These are phyloP conservation scores for Oreonectes daqikongensis DNA, from an alignment of 2,797 vertebrate species.

Conservation along the genomic window DNA sequence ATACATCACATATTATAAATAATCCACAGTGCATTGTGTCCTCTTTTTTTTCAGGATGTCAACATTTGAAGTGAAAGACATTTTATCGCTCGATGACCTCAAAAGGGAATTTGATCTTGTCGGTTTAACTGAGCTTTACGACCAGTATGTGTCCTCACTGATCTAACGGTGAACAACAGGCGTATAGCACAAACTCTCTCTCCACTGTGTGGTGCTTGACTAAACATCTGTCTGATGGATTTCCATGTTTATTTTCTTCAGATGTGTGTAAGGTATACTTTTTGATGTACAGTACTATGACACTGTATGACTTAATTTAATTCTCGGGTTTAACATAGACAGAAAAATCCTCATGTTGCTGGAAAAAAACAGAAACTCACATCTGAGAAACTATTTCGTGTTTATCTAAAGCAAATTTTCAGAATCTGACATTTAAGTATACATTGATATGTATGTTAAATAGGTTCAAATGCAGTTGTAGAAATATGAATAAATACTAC, in stretches of 20 bases:
- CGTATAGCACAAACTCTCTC: not conserved
- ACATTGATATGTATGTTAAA: too few species aligned
- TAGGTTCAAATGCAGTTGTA: not conserved
- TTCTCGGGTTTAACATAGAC: not conserved
- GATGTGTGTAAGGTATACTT: not conserved
- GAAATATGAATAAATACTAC: not conserved
- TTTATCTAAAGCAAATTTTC: too few species aligned
- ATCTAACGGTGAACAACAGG: conserved; percentile 27
- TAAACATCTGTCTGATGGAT: not conserved
- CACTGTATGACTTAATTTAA: not conserved
- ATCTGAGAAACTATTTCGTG: not conserved
- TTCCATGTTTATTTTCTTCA: not conserved
- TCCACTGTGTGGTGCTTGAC: conserved; percentile 1
- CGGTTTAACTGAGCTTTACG: conserved; percentile 75
- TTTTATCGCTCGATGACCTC: conserved; percentile 73
- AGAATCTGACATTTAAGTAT: too few species aligned
- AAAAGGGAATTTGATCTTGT: conserved; percentile 79
- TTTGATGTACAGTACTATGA: not conserved
- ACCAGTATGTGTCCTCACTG: conserved; percentile 70
- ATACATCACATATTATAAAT: not conserved
- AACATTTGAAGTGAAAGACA: conserved; percentile 82
- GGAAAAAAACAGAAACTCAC: too few species aligned
- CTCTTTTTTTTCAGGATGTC: conserved; percentile 74
- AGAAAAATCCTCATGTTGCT: too few species aligned
- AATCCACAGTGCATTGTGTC: not conserved